Conservation (phyloP, 2,797 vertebrate species). For the Acomys russatus region DNA sequence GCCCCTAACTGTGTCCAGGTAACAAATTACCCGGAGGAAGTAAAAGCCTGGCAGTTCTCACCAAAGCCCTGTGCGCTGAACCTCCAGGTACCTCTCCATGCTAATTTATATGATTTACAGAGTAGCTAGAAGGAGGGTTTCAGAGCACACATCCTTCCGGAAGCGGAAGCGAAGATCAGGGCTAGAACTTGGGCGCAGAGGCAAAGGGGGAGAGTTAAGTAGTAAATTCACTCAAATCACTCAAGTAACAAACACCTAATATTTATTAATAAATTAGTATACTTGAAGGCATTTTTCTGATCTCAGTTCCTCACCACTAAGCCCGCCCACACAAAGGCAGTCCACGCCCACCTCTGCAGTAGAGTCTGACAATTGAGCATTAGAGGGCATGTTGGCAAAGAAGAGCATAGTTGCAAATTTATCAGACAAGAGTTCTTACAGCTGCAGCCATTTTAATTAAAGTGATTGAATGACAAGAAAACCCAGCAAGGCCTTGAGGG, state of each 20-base stretch:
- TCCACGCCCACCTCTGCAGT: constrained; percentile 67
- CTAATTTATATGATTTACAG: background rate
- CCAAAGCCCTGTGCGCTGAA: background rate
- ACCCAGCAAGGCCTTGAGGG: constrained; percentile 84
- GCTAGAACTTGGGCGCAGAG: background rate
- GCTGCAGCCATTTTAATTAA: constrained; percentile 88
- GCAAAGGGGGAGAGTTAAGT: constrained; percentile 58
- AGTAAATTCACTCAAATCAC: constrained; percentile 83
- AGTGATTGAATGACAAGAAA: constrained; percentile 86
- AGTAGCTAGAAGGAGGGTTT: background rate
- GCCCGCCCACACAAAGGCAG: constrained; percentile 80
- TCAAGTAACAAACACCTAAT: constrained; percentile 92
- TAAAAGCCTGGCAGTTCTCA: background rate
- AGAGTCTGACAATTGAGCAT: constrained; percentile 81
- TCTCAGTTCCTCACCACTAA: constrained; percentile 81
- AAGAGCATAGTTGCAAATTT: constrained; percentile 88
- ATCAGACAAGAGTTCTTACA: constrained; percentile 88
- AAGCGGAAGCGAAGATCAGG: background rate
- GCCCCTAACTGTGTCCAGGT: background rate
- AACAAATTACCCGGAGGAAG: constrained; percentile 9
- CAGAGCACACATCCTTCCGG: constrained; percentile 3
- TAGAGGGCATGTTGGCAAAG: constrained; percentile 82
- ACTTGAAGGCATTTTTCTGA: constrained; percentile 90
- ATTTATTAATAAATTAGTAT: constrained; percentile 94
- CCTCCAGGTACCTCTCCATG: background rate